Evolutionary conservation across 2,797 vertebrate genomes (phyloP), one percentile per base, ranked within the genome.

Genomic region (Geranospiza caerulescens): DNA sequence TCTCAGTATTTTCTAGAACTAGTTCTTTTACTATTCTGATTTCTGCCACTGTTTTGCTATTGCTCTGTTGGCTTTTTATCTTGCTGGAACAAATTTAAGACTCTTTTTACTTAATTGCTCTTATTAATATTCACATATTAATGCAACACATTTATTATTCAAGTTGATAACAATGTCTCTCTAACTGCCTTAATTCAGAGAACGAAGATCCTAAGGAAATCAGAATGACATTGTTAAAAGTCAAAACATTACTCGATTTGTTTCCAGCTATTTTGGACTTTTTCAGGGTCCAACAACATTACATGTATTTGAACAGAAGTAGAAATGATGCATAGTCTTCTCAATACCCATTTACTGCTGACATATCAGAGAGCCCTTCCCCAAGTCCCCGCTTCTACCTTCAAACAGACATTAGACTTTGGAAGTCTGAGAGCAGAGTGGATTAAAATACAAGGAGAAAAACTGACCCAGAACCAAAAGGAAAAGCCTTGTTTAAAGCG

Each of bases 91-190:
- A 94, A 96, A 91, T 85, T 67, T 85, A 94, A 85, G 64, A 67
- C 29, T 71, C 34, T 73, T n/a, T 68, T 90, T 87, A 94, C 76
- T 94, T 93, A 91, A 87, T 92, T 96, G 33, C 33, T 88, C 53
- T 89, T 84, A 94, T 97, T 95, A 94, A 94, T 91, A 94, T 91
- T 95, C 89, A 96, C 58, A 74, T 78, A 89, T 74, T 92, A 95
- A 93, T 50, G 56, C 12, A 75, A 93, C 17, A 71, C 18, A 83
- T 83, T 92, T 87, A 84, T 87, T 94, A 93, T 83, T 97, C 75
- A 81, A 78, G 72, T 71, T 88, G 79, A 92, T 91, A 96, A 92
- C 63, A 84, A 85, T 44, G 82, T 83, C 55, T 96, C 48, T 92
- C 90, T 81, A 74, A 76, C 56, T 88, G 70, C 50, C 44, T 87